A percentile compares a stretch with the other conserved stretches of the same genome.
phyloP scores from a whole-genome alignment of 2,113 vertebrate genomes.

The Dendropsophus ebraccatus region DNA sequence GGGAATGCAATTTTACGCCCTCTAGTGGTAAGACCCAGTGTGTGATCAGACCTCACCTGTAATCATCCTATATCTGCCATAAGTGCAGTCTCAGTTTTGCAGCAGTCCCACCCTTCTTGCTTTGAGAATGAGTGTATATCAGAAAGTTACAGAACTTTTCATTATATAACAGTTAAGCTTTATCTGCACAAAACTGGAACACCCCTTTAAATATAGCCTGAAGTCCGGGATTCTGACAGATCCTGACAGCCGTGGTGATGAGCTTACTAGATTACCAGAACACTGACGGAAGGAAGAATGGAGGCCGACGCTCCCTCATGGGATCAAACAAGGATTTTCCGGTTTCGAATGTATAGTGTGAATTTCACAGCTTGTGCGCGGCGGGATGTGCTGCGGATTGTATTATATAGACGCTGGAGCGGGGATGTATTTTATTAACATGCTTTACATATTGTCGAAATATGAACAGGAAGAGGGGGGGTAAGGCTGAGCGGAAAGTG shows the following conservation, averaged over 20 bases:
- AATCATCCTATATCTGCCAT: too few species aligned
- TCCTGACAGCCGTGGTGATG: slow-evolving; percentile 10
- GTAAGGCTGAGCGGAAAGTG: not conserved
- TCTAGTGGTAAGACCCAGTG: too few species aligned
- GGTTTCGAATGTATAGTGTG: too few species aligned
- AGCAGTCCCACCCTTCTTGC: too few species aligned
- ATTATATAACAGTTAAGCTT: too few species aligned
- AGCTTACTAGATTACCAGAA: not conserved
- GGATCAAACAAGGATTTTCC: not conserved
- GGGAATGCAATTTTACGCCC: too few species aligned
- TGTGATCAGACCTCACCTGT: too few species aligned
- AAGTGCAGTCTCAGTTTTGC: too few species aligned
- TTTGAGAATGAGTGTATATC: not conserved
- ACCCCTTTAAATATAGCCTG: not conserved
- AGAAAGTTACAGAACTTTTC: not conserved
- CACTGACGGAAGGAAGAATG: not conserved
- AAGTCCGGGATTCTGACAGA: not conserved
- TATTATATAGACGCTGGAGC: too few species aligned
- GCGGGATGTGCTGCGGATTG: not conserved
- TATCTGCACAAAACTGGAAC: not conserved
- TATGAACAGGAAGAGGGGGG: not conserved
- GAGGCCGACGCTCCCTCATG: not conserved
- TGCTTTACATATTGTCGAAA: slow-evolving; percentile 2
- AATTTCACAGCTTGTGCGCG: not conserved
- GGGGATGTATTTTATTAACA: not conserved